Conservation (phyloP, 2,888 invertebrate genomes). For the Synanthedon myopaeformis region DNA sequence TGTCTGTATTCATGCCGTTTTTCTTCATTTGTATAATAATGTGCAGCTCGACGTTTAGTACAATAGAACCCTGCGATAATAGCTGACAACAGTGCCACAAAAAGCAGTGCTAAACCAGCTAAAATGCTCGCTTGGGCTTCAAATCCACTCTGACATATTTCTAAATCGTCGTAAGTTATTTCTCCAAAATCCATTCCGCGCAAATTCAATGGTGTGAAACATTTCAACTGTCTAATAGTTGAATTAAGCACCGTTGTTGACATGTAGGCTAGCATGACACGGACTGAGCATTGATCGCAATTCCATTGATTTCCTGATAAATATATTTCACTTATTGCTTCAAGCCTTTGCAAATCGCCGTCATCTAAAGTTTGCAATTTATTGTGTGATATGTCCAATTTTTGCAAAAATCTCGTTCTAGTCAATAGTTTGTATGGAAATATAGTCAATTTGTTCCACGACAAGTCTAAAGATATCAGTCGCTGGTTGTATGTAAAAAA, state of each 20-base stretch:
- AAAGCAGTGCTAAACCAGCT: constrained; percentile 54
- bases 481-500: constrained; percentile 72
- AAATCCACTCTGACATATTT: constrained; percentile 58
- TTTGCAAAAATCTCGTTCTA: constrained; percentile 69
- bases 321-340: constrained; percentile 65
- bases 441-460: constrained; percentile 75
- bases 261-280: constrained; percentile 67
- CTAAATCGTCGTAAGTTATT: constrained; percentile 37
- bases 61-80: constrained; percentile 73
- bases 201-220: constrained; percentile 69
- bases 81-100: constrained; percentile 57
- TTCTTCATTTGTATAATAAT: constrained; percentile 86
- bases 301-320: constrained; percentile 76
- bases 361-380: constrained; percentile 74
- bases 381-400: constrained; percentile 81
- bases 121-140: constrained; percentile 70
- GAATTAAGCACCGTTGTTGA: constrained; percentile 65
- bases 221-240: constrained; percentile 64
- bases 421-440: constrained; percentile 69
- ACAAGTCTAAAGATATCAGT: constrained; percentile 77
- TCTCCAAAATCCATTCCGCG: constrained; percentile 48
- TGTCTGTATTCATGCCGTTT: constrained; percentile 56
- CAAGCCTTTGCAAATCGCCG: constrained; percentile 67
- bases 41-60: constrained; percentile 76
- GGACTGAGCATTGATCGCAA: constrained; percentile 75